Evolutionary conservation across 2,113 vertebrate genomes (phyloP), one percentile per base, ranked within the genome.

Genomic region (Thermophis baileyi): DNA sequence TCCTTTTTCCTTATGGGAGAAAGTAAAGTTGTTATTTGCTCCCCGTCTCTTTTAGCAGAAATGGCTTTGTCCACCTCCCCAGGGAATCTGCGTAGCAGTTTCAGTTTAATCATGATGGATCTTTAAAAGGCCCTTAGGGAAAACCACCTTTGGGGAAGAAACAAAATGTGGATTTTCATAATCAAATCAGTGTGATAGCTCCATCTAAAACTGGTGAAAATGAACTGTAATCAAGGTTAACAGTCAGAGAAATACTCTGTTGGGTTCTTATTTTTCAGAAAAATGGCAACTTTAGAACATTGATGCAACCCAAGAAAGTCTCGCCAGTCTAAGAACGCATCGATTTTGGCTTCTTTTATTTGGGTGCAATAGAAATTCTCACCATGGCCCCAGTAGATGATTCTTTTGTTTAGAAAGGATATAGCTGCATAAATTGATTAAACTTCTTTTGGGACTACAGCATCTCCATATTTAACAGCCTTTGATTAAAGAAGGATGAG

Each of bases 71-170:
- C 27, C 74, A 40, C 49, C 18, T 86, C 51, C 49, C 85, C 35
- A 90, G 60, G 57, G 55, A 35, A 57, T 30, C 49, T 54, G 22
- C 24, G 30, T 85, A 90, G 50, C 30, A 51, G 88, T 25, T 60
- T 90, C 89, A 57, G 40, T 88, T 90, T 55, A 88, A 88, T 92
- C 85, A 51, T 2, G 18, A 89, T 20, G 57, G 30, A 92, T 35
- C 57, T 60, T 74, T 90, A n/a, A 87, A 90, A 50, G 40, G 93
- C 57, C 57, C 49, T 51, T 22, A 30, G 85, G 91, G 88, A 11
- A 91, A 90, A 92, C n/a, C 35, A 69, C 49, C 87, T 92, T 94
- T 92, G 85, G 46, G 90, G 85, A 89, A 55, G 89, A 88, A 35
- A 63, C 88, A 92, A 47, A 87, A 89, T 16, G 8, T 87, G 91